Conservation (phyloP, 2,888 invertebrate species). For the Oxytorus armatus region DNA sequence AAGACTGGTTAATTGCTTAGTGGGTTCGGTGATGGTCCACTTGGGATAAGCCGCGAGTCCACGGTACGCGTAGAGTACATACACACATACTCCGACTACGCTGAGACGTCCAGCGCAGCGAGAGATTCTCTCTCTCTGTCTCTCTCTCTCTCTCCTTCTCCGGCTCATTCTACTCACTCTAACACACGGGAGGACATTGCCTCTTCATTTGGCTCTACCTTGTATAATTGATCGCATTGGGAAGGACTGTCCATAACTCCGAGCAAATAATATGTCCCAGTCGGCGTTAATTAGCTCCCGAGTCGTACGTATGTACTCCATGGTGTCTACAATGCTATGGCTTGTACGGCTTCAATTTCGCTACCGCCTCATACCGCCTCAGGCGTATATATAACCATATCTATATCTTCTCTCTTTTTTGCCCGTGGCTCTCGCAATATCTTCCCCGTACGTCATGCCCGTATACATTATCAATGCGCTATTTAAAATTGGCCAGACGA, state of each 20-base stretch:
- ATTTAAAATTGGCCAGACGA: conserved; percentile 54
- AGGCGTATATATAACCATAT: conserved; percentile 23
- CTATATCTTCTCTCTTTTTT: conserved; percentile 38
- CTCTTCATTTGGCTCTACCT: conserved; percentile 52
- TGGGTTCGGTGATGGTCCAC: conserved; percentile 69
- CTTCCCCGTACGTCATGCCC: conserved; percentile 33
- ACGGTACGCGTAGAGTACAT: conserved; percentile 5
- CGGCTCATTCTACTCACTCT: conserved; percentile 16
- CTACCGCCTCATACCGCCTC: conserved; percentile 34
- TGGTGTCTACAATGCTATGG: conserved; percentile 40
- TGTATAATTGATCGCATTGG: conserved; percentile 69
- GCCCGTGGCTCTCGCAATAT: conserved; percentile 51
- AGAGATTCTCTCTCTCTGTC: conserved; percentile 31
- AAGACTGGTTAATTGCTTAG: conserved; percentile 74
- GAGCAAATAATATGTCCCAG: conserved; percentile 69
- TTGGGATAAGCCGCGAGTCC: conserved; percentile 67
- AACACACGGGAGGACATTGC: conserved; percentile 29
- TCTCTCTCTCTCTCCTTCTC: conserved; percentile 34
- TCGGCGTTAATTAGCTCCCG: conserved; percentile 66
- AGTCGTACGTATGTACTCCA: conserved; percentile 54
- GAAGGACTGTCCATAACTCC: conserved; percentile 68
- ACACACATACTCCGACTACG: conserved; percentile 22
- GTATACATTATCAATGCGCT: conserved; percentile 31
- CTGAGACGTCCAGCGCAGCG: conserved; percentile 57
- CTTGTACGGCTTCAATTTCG: conserved; percentile 35